Evolutionary conservation across 2,113 vertebrate genomes (phyloP).

Genomic region (Entosphenus tridentatus): DNA sequence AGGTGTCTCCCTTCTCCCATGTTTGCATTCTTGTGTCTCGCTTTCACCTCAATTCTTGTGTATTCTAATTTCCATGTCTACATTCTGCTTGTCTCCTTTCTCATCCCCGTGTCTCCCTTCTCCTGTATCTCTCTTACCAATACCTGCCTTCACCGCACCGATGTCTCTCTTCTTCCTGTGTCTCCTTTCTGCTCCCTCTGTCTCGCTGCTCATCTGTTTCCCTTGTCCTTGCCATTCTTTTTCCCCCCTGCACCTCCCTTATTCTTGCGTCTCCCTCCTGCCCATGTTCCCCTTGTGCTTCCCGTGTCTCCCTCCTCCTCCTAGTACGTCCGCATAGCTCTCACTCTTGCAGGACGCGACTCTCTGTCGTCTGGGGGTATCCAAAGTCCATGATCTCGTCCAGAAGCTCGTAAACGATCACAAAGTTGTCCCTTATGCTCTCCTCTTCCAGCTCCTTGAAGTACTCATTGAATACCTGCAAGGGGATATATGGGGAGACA

Average conservation of each 20-base stretch:
- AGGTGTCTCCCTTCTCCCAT: no score
- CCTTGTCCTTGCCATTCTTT: not conserved
- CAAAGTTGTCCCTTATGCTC: constrained; percentile 94
- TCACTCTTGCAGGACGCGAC: constrained; percentile 87
- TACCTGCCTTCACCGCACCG: not conserved
- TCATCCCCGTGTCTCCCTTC: no score
- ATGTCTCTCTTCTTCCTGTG: not conserved
- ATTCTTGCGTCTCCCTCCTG: not conserved
- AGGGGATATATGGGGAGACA: not conserved
- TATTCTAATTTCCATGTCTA: no score
- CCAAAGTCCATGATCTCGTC: constrained; percentile 98
- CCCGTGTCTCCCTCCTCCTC: not conserved
- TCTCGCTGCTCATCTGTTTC: no score
- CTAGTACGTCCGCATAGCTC: no score
- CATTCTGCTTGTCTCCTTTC: no score
- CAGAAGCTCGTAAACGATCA: constrained; percentile 94
- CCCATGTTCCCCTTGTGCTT: not conserved
- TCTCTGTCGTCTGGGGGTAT: constrained; percentile 91
- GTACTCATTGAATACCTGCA: constrained; percentile 86
- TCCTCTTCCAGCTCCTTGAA: constrained; percentile 98
- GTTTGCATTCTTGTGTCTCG: no score
- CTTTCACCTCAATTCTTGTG: no score
- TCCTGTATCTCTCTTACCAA: not conserved
- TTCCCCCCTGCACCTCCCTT: not conserved
- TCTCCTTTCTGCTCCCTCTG: no score